Percentiles rank a stretch among this genome's conserved stretches.
Evolutionary conservation across 2,797 vertebrate genomes (phyloP).

Genomic region (Clarias laeviceps): DNA sequence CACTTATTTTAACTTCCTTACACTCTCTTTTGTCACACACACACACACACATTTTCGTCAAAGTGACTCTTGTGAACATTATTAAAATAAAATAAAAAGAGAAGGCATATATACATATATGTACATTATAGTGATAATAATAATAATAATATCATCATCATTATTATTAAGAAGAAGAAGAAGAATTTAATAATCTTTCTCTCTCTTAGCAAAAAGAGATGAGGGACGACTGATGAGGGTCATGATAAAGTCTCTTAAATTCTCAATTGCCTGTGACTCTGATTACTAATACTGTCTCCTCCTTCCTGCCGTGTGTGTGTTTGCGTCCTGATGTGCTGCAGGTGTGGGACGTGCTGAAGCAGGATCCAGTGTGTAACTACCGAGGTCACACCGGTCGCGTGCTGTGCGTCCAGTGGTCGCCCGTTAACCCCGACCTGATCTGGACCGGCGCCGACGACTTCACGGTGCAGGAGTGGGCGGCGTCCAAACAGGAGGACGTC

Average conservation of each 20-base stretch:
- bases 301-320: not conserved
- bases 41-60: too few relatives aligned
- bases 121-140: too few relatives aligned
- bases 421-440: slow-evolving; percentile 84
- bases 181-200: too few relatives aligned
- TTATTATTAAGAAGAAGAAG: too few relatives aligned
- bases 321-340: slow-evolving; percentile 54
- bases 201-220: not conserved
- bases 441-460: slow-evolving; percentile 97
- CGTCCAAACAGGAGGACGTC: slow-evolving; percentile 85
- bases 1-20: too few relatives aligned
- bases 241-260: not conserved
- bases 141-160: too few relatives aligned
- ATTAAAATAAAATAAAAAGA: too few relatives aligned
- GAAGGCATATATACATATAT: too few relatives aligned
- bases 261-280: not conserved
- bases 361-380: slow-evolving; percentile 87
- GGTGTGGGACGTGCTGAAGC: slow-evolving; percentile 93
- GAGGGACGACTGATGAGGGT: not conserved
- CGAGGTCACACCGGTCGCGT: slow-evolving; percentile 88
- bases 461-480: slow-evolving; percentile 88
- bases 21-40: not conserved
- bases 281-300: not conserved
- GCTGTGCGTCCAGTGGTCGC: slow-evolving; percentile 91
- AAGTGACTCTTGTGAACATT: too few relatives aligned